Conservation (phyloP, 2,113 vertebrate species). For the Actenoides lindsayi region DNA sequence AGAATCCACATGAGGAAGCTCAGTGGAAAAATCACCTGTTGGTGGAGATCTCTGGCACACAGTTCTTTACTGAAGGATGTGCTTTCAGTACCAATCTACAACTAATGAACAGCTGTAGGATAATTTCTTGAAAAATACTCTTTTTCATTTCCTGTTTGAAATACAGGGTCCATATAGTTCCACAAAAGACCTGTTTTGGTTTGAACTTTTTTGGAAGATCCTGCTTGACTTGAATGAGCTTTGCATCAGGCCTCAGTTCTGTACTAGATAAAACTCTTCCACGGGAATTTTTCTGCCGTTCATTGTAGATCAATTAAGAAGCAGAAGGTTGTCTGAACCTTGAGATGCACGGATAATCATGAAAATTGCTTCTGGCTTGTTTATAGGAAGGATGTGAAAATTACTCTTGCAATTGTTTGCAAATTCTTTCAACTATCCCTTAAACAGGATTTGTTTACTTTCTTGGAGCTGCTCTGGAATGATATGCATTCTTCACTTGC, state of each 20-base stretch:
- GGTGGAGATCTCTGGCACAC: not conserved
- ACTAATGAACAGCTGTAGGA: not conserved
- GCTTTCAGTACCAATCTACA: not conserved
- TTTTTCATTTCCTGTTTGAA: not conserved
- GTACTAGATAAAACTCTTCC: not conserved
- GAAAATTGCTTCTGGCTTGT: not conserved
- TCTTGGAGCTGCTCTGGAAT: not conserved
- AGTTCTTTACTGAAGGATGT: not conserved
- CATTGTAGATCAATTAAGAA: not conserved
- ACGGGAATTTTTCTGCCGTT: not conserved
- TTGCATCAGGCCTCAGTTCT: not conserved
- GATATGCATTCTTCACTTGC: not conserved
- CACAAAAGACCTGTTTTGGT: not conserved
- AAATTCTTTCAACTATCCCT: not conserved
- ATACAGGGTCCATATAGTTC: not conserved
- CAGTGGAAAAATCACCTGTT: not conserved
- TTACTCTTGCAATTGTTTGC: not conserved
- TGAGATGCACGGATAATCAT: accelerated
- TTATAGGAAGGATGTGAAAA: not conserved
- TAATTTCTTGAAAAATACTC: not conserved
- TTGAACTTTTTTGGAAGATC: not conserved
- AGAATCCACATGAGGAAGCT: not conserved
- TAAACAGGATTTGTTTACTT: not conserved
- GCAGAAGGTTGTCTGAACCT: not conserved
- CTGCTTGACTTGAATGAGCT: not conserved